These are phyloP conservation scores for Euwallacea fornicatus DNA, from an alignment of 1,140 invertebrate species.

Conservation along the genomic window DNA sequence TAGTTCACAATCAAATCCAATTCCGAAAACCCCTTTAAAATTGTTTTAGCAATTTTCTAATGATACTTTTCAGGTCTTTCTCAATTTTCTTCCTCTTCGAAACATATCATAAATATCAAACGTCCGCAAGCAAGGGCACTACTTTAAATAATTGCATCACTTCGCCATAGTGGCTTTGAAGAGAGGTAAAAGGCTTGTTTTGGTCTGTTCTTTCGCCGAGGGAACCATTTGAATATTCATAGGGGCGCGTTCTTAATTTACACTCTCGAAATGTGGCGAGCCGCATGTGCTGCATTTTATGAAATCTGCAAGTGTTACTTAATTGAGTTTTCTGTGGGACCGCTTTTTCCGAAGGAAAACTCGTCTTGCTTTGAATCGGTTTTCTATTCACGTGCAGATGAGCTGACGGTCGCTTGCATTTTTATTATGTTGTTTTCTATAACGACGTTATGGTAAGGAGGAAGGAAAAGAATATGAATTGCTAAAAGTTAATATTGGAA, in stretches of 20 bases:
- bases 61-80: no score
- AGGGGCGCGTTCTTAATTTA: slow-evolving; percentile 24
- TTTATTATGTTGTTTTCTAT: slow-evolving; percentile 8
- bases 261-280: slow-evolving; percentile 28
- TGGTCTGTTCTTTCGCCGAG: slow-evolving; percentile 13
- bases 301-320: slow-evolving; percentile 32
- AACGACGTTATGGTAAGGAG: no score
- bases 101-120: no score
- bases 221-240: slow-evolving; percentile 25
- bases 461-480: no score
- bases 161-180: slow-evolving; percentile 1
- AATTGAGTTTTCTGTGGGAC: slow-evolving; percentile 27
- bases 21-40: no score
- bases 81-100: no score
- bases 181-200: slow-evolving; percentile 22
- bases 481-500: no score
- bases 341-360: slow-evolving; percentile 18
- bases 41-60: no score
- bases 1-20: no score
- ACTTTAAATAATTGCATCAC: slow-evolving; percentile 26
- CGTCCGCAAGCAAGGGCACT: no score
- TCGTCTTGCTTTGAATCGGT: not conserved
- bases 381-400: slow-evolving; percentile 17
- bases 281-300: slow-evolving; percentile 33
- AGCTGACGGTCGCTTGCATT: slow-evolving; percentile 12